Percentiles rank a stretch among this genome's conserved stretches.
Evolutionary conservation across 2,888 invertebrate species (phyloP).

Genomic region (Phortica okadai): DNA sequence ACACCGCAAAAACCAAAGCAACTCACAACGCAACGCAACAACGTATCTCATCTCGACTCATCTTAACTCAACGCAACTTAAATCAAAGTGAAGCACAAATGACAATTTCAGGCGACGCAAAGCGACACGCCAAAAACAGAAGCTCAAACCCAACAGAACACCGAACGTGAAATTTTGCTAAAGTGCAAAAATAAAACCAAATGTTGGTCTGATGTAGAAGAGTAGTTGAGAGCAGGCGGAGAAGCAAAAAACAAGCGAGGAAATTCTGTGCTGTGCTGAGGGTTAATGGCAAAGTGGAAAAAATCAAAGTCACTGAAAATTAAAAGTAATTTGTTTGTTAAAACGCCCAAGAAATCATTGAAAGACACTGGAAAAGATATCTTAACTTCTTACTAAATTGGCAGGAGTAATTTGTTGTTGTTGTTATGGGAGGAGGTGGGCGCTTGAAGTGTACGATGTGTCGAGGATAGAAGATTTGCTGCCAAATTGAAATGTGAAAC

Average conservation of each 20-base stretch:
- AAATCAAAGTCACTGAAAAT: conserved; percentile 71
- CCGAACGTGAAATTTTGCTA: neutral
- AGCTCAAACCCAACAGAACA: neutral
- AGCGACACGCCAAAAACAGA: neutral
- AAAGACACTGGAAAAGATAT: conserved; percentile 1
- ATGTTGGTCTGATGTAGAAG: neutral
- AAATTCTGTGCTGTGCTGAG: conserved; percentile 48
- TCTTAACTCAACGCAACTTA: neutral
- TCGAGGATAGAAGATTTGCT: too few relatives aligned
- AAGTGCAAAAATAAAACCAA: neutral
- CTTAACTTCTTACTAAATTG: too few relatives aligned
- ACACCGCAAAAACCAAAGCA: conserved; percentile 40
- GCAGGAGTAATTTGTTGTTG: neutral
- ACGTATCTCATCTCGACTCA: neutral
- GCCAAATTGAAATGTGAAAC: conserved; percentile 63
- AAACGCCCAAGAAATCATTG: conserved; percentile 63
- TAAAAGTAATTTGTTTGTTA: conserved; percentile 71
- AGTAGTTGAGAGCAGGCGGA: neutral
- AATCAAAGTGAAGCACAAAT: neutral
- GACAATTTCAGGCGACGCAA: neutral
- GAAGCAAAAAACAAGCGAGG: conserved; percentile 40
- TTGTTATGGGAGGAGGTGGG: neutral
- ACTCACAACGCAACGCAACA: neutral
- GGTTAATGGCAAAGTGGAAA: conserved; percentile 38
- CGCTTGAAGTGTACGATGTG: neutral